Base-by-base conservation (phyloP, 2,888 invertebrate species). In the Drosophila incognita region DNA sequence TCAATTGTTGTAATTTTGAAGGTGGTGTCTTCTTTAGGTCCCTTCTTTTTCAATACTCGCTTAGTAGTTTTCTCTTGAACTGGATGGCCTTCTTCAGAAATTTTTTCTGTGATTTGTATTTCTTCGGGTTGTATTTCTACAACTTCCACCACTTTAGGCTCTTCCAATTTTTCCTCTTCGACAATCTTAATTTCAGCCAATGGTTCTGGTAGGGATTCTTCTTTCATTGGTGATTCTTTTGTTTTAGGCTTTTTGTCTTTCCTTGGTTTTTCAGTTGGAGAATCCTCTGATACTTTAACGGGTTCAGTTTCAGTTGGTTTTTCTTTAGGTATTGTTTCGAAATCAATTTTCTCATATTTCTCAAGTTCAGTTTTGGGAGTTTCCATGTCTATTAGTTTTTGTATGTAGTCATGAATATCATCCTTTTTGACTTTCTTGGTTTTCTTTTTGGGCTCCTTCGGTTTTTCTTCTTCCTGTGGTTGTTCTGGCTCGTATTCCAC, bases 321-420 rank as follows among this genome's bases (percentile, higher is more conserved):
- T 46, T 86, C 91, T 31, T 89, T 90, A 1, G 77, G 62, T 8
- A 63, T 40, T 3, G 81, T 27, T 74, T 93, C 93, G n/a, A 92
- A 80, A n/a, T 92, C 92, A 27, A 91, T 69, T 86, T 93, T 92
- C 73, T 93, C 93, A 53, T 93, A 92, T 76, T 93, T 93, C 59
- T 93, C 93, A 2, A 92, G 82, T 74, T 92, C 92, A 1, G 93
- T 92, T 71, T 85, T 89, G 1, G 89, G 89, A 13, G 87, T 82
- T 64, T 92, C 92, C 81, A 87, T 81, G 42, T 92, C 92, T 35
- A 92, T 91, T 0, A 92, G 78, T 53, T 89, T 81, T 70, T 88
- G 83, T 51, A 92, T 92, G 56, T 92, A 91, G 42, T 92, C 90
- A 46, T 92, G 86, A 35, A 90, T 76, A 36, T 92, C 92, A 68